Evolutionary conservation across 2,888 invertebrate species (phyloP), one percentile per base, ranked within the genome.

Genomic region (Xylocampa areola): DNA sequence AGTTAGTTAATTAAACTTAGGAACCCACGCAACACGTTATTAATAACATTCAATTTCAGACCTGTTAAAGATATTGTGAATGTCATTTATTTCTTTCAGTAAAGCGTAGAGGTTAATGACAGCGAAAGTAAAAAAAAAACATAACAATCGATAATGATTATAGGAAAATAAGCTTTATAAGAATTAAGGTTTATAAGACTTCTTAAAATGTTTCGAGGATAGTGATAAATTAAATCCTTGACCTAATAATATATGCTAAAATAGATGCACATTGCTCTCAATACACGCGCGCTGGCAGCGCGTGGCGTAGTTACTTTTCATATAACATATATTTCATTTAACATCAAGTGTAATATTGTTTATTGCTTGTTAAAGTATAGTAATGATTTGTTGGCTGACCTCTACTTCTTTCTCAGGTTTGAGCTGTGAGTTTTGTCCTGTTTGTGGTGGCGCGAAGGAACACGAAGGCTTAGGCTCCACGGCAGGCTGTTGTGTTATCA

Each of bases 361-460:
- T 57, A 60, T 72, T 53, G 57, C 52, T 64, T 59, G 78, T 75
- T 77, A 67, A 68, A 64, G 51, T 71, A 64, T 48, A 61, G 48
- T 58, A 77, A 63, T 47, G 68, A 69, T 72, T 68, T 65, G 66
- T 80, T 75, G 70, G 87, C 94, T 94, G 90, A 94, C 94, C 94
- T 94, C 94, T 67, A 92, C 92, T 90, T 94, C 94, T 88, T 90
- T 83, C 53, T 89, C 88, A 45, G 89, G 89, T 81, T 89, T 92
- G 66, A 89, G 88, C 68, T 88, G 92, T 52, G 85, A 72, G 54
- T 79, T 66, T 45, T 81, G 77, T 60, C 73, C 76, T 36, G 84
- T 75, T 58, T 74, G 76, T 21, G 85, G 82, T 51, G 86, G 81
- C 51, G 74, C 84, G 76, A 85, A 92, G 16, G 94, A 94, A 74